Conservation (phyloP, 2,113 vertebrate species). For the Brevimyrus niger region DNA sequence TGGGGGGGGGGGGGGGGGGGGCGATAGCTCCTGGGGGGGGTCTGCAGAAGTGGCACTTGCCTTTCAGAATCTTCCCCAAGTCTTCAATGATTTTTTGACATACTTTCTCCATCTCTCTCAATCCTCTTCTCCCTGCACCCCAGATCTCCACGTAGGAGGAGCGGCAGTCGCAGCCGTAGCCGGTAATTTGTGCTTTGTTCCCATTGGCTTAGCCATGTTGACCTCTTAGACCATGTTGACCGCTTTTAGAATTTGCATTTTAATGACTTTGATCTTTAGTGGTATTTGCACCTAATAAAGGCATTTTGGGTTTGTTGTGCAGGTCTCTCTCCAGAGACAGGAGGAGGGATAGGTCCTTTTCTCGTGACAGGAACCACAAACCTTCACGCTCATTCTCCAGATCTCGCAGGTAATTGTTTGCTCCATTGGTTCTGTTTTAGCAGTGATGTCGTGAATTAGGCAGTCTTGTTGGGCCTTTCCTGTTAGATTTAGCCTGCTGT, state of each 20-base stretch:
- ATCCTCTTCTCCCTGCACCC: constrained; percentile 33
- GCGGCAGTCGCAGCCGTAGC: constrained; percentile 90
- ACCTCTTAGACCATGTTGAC: too few relatives aligned
- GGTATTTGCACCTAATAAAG: background rate
- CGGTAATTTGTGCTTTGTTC: constrained; percentile 59
- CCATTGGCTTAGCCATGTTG: background rate
- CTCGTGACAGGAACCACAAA: constrained; percentile 87
- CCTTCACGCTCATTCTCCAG: constrained; percentile 88
- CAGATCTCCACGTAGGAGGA: constrained; percentile 91
- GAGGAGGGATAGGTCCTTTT: constrained; percentile 86
- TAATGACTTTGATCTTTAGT: background rate
- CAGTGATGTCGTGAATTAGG: background rate
- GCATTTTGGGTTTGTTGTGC: background rate
- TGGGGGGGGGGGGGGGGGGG: background rate
- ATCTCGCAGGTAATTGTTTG: constrained; percentile 76
- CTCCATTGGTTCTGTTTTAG: background rate
- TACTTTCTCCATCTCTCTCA: constrained; percentile 15
- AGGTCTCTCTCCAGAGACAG: constrained; percentile 93
- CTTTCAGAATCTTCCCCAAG: background rate
- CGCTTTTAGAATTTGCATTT: too few relatives aligned
- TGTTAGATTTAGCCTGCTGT: background rate
- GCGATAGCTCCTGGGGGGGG: background rate
- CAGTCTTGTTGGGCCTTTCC: background rate
- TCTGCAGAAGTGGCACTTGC: constrained; percentile 10
- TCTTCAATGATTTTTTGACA: constrained; percentile 7